Percentiles rank a stretch among this genome's conserved stretches.
Conservation (phyloP, 2,797 vertebrate species). For the Hemibagrus guttatus region DNA sequence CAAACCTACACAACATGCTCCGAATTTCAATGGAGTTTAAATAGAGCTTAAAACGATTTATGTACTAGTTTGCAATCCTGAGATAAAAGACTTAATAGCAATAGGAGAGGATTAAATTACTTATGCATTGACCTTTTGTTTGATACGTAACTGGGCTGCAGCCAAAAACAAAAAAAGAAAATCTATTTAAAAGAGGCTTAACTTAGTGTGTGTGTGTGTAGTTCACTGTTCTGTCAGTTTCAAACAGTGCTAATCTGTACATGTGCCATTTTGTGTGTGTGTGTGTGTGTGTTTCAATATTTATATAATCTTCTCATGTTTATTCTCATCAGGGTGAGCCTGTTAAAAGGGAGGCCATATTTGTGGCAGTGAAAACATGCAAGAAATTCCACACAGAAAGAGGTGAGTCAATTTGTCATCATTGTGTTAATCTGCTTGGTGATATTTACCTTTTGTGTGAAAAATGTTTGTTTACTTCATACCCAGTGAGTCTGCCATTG, state of each 20-base stretch:
- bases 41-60: background rate
- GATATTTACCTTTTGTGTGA: background rate
- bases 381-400: constrained; percentile 91
- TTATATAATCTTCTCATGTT: background rate
- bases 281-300: background rate
- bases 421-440: background rate
- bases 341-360: constrained; percentile 84
- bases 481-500: background rate
- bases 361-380: constrained; percentile 97
- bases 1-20: background rate
- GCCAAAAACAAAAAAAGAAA: too few relatives aligned
- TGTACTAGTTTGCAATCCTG: background rate
- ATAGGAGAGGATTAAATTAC: background rate
- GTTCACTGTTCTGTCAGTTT: background rate
- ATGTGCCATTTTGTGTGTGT: too few relatives aligned
- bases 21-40: background rate
- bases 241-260: background rate
- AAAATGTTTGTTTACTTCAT: background rate
- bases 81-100: background rate
- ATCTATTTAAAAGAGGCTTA: background rate
- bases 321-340: constrained; percentile 76
- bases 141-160: background rate
- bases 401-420: constrained; percentile 80
- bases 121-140: background rate
- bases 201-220: background rate